Evolutionary conservation across 64 coral and sea anemone species (phyloP), one percentile per base, ranked within the genome.

Genomic region (Porites lutea): DNA sequence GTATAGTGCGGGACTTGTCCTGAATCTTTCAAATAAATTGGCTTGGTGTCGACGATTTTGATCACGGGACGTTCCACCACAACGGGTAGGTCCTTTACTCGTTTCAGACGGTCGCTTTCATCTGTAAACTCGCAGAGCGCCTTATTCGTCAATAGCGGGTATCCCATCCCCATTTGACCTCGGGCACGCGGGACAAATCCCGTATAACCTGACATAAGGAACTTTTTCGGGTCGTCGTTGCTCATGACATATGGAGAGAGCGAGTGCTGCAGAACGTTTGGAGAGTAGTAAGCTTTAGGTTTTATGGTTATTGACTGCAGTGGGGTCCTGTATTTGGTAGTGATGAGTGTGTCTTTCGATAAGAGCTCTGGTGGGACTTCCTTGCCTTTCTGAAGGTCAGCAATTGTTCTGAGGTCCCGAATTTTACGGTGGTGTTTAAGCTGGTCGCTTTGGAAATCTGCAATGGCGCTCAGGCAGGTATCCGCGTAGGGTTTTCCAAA

Each of bases 1-100:
- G 97, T 99, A 77, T 96, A 99, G 48, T 99, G 97, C 9, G 97
- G 97, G 11, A 99, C 97, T 62, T 96, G 78, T 1, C 97, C 94
- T 8, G 83, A 87, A 18, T 72, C 92, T 81, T 88, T 91, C 55
- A 91, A 62, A 55, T 99, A 96, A 47, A 99, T 91, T 47, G 97
- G 94, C 49, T 92, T 99, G 21, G 88, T 94, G 58, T 96, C 90
- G 0, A 92, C 78, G 13, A 92, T 66, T 86, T 81, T 99, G n/a
- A 96, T 52, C 8, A 72, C 82, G 13, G 94, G 91, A 18, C 97
- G 87, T 15, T 73, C n/a, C 49, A 99, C 90, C 6, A 88, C 87
- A 13, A 99, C 94, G 0, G 97, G 97, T 45, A 91, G 79, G 3
- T 88, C 91, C 77, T 94, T 79, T 10, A 99, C 59, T 2, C 88